Evolutionary conservation across 2,888 invertebrate genomes (phyloP), one percentile per base, ranked within the genome.

Genomic region (Hypomecis atomaria): DNA sequence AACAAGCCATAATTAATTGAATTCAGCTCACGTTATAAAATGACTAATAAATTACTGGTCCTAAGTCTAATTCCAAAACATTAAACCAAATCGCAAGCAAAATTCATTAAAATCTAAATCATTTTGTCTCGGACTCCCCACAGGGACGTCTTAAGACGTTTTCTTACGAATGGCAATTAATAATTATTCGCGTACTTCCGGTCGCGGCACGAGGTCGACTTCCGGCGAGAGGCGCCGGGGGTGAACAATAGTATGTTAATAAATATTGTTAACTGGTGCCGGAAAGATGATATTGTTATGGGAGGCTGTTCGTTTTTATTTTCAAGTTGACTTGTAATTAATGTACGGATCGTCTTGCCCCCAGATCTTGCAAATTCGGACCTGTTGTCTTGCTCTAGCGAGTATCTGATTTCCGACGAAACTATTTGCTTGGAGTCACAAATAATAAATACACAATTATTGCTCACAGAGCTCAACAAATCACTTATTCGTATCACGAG

Each of bases 141-240:
- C 42, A 73, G 79, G 64, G 78, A 78, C 75, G 84, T 85, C 89
- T 89, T 82, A 84, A 87, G 88, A 79, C 81, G 75, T 77, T 73
- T 82, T 81, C 84, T 82, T 79, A 69, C 74, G 80, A 81, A 78
- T 72, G 79, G 87, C 89, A 89, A 90, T 92, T 90, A 90, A 92
- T 90, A 91, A 92, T 91, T 89, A 91, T 91, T 85, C 90, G 86
- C 86, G 83, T 84, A 87, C 84, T 88, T 91, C 90, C 90, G 89
- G 86, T 89, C 53, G 86, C 86, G 79, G 85, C 70, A 62, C 69
- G 62, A 81, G 79, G 83, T 82, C 73, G 78, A 78, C 79, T 81
- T 89, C 88, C 89, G 82, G 79, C 59, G 63, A 49, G 63, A 62
- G 64, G 71, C 69, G 71, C 72, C 71, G 70, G 72, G 66, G 63